Evolutionary conservation across 2,888 invertebrate genomes (phyloP).

Genomic region (Morpho achilles): DNA sequence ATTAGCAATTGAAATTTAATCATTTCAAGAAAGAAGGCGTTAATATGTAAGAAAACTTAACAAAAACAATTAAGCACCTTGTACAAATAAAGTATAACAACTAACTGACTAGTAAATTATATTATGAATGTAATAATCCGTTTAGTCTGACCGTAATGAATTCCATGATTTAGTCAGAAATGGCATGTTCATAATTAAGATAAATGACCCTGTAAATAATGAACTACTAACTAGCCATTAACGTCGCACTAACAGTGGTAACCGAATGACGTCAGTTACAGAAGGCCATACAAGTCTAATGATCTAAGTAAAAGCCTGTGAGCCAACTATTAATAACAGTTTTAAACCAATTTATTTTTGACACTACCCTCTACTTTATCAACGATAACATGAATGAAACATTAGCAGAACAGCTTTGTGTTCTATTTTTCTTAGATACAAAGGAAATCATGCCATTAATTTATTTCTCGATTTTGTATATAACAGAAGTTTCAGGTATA

Average conservation of each 20-base stretch:
- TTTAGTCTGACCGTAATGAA: slow-evolving; percentile 5
- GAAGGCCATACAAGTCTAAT: slow-evolving; percentile 11
- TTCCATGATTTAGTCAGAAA: slow-evolving; percentile 13
- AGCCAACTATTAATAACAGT: not conserved
- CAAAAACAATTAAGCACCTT: no score
- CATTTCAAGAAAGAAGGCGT: no score
- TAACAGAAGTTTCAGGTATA: no score
- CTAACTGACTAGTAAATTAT: not conserved
- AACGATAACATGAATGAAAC: no score
- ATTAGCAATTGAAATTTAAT: no score
- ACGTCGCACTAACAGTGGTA: slow-evolving; percentile 9
- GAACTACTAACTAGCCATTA: slow-evolving; percentile 18
- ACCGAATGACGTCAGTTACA: slow-evolving; percentile 18
- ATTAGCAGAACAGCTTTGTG: no score
- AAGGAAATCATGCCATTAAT: no score
- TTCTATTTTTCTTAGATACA: no score
- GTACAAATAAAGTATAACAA: no score
- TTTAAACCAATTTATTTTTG: slow-evolving; percentile 1
- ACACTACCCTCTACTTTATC: not conserved
- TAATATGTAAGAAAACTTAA: no score
- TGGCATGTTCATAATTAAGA: slow-evolving; percentile 18
- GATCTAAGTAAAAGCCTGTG: slow-evolving; percentile 1
- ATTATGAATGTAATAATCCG: slow-evolving; percentile 1
- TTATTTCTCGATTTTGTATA: no score
- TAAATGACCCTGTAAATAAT: slow-evolving; percentile 18